Evolutionary conservation across 1,140 invertebrate genomes (phyloP), one percentile per base, ranked within the genome.

Genomic region (Theocolax elegans): DNA sequence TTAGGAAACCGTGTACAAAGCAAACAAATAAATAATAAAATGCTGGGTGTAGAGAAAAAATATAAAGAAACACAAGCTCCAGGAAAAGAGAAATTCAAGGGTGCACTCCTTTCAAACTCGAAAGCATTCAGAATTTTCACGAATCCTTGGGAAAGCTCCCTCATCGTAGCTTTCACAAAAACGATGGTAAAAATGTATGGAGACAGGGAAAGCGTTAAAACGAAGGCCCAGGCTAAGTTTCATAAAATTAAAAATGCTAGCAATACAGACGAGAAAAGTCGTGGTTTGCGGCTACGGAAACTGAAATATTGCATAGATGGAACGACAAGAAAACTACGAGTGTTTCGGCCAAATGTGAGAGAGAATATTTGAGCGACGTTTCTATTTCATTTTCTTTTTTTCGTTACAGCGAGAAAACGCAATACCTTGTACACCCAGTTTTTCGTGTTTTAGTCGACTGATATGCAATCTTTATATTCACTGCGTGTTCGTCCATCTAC

Each of bases 241-340:
- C 19, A 38, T 63, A 29, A 63, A 63, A 63, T 63, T 63, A 49
- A 63, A 63, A 63, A 29, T 10, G 44, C 27, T 10, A 10, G 0
- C 1, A 2, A 27, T 46, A 54, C 29, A 54, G n/a, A n/a, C 15
- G 23, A 9, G 25, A 25, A 44, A 15, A 27, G n/a, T 62, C 59
- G n/a, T 48, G n/a, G n/a, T n/a, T n/a, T n/a, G n/a, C n/a, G n/a
- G 31, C 48, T 62, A 21, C 42, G 17, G 42, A 17, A n/a, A 21
- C 2, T 59, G 35, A 42, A 63, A 48, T n/a, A 19, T 1, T n/a
- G 46, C 19, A 17, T 1, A 29, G 25, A 21, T 35, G 19, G 49
- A 49, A 23, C 15, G 27, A 31, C 13, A 17, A 29, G 42, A 15
- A 60, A 62, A 12, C 21, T 42, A 42, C 35, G 25, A 4, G 12